Conservation (phyloP, 1,140 invertebrate species). For the Drosophila teissieri region DNA sequence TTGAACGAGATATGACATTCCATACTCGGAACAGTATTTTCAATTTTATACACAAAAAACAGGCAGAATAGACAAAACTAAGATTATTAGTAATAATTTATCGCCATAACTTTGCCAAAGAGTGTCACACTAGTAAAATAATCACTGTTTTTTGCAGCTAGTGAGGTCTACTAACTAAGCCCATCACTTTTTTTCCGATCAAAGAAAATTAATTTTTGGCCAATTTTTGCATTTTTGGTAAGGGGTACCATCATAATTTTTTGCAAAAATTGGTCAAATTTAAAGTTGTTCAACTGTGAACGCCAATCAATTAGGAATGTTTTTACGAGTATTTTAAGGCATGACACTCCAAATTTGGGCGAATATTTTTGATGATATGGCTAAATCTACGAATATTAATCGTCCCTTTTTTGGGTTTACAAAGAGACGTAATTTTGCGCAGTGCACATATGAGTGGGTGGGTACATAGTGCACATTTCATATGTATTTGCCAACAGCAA, state of each 20-base stretch:
- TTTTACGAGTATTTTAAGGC: not conserved
- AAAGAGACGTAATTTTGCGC: not conserved
- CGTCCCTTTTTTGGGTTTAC: not conserved
- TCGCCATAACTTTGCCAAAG: too few species aligned
- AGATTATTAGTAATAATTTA: too few species aligned
- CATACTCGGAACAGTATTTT: too few species aligned
- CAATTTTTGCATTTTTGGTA: not conserved
- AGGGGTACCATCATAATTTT: not conserved
- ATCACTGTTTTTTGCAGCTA: too few species aligned
- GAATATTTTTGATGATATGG: not conserved
- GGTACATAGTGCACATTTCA: conserved; percentile 6
- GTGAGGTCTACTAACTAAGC: too few species aligned
- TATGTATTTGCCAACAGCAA: conserved; percentile 54
- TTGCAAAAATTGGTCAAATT: not conserved
- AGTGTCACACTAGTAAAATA: too few species aligned
- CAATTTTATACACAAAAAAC: too few species aligned
- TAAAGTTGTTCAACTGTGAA: not conserved
- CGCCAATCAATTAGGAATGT: not conserved
- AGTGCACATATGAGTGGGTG: conserved; percentile 10
- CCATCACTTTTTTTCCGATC: too few species aligned
- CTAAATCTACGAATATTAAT: not conserved
- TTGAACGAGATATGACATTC: too few species aligned
- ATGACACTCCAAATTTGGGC: not conserved
- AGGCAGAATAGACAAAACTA: too few species aligned
- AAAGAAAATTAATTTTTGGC: too few species aligned